Percentiles rank a stretch among this genome's conserved stretches.
Evolutionary conservation across 2,888 invertebrate species (phyloP).

Genomic region (Unio pictorum): DNA sequence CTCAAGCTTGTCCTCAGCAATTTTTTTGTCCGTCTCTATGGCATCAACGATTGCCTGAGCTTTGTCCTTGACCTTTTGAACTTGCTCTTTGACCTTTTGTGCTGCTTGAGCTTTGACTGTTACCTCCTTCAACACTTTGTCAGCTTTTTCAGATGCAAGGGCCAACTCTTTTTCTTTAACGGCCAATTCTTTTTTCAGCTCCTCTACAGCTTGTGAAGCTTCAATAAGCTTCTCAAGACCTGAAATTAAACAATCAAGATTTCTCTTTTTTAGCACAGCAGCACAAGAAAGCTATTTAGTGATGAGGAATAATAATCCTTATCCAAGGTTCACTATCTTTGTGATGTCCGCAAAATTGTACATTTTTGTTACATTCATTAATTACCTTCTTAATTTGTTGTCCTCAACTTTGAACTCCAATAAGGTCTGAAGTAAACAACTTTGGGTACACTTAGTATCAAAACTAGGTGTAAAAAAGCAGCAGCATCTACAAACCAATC

Average conservation of each 20-base stretch:
- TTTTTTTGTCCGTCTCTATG: constrained; percentile 67
- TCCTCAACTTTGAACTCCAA: no score
- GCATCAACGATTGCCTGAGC: constrained; percentile 71
- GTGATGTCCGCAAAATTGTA: no score
- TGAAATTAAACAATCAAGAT: constrained; percentile 12
- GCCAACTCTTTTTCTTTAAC: constrained; percentile 88
- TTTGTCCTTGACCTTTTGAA: constrained; percentile 72
- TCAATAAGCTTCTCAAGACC: constrained; percentile 70
- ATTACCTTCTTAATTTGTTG: no score
- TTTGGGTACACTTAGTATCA: no score
- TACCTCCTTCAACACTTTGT: constrained; percentile 75
- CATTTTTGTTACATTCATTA: no score
- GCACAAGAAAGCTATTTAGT: not conserved
- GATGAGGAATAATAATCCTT: not conserved
- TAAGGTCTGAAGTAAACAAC: no score
- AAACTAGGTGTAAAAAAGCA: no score
- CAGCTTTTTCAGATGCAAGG: constrained; percentile 85
- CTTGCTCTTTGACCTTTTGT: constrained; percentile 71
- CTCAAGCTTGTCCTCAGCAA: constrained; percentile 70
- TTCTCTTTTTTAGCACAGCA: no score
- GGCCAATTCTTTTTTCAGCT: constrained; percentile 84
- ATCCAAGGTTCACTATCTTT: not conserved
- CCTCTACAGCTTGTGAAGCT: constrained; percentile 78
- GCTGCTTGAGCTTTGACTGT: constrained; percentile 71
- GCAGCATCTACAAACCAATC: no score